Evolutionary conservation across 2,113 vertebrate species (phyloP).

Genomic region (Circaetus gallicus): DNA sequence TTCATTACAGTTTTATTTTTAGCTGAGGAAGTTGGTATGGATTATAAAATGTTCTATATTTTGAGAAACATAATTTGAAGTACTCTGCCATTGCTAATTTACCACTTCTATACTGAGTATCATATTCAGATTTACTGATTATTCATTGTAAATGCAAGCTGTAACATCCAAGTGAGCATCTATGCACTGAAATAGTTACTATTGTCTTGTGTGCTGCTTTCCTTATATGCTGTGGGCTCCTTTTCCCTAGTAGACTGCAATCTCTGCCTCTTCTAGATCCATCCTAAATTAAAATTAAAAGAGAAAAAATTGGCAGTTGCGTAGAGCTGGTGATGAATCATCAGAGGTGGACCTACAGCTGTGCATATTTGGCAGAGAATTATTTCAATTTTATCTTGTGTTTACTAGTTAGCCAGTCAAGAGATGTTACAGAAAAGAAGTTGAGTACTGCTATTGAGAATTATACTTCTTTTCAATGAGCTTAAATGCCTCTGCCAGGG

Average conservation of each 20-base stretch:
- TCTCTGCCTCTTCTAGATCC: conserved; percentile 18
- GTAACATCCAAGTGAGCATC: neutral
- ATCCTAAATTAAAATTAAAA: conserved; percentile 47
- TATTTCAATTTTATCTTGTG: conserved; percentile 22
- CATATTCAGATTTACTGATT: conserved; percentile 55
- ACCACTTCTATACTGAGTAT: conserved; percentile 32
- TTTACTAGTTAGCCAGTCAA: conserved; percentile 38
- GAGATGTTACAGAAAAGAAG: neutral
- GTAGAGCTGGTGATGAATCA: conserved; percentile 20
- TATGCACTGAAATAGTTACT: conserved; percentile 41
- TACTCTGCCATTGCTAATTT: conserved; percentile 48
- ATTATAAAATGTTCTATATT: conserved; percentile 37
- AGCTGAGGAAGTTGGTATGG: conserved; percentile 2
- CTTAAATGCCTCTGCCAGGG: neutral
- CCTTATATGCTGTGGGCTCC: neutral
- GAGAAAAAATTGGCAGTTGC: conserved; percentile 33
- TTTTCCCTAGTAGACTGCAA: conserved; percentile 1
- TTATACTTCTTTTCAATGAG: neutral
- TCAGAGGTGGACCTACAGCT: conserved; percentile 51
- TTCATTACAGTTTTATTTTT: conserved; percentile 38
- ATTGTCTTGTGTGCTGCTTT: conserved; percentile 32
- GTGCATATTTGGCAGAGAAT: conserved; percentile 17
- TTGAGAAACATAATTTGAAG: conserved; percentile 57
- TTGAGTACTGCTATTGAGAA: neutral
- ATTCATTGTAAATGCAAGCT: conserved; percentile 50